phyloP scores from a whole-genome alignment of 2,113 vertebrate species.

The Tyto alba region DNA sequence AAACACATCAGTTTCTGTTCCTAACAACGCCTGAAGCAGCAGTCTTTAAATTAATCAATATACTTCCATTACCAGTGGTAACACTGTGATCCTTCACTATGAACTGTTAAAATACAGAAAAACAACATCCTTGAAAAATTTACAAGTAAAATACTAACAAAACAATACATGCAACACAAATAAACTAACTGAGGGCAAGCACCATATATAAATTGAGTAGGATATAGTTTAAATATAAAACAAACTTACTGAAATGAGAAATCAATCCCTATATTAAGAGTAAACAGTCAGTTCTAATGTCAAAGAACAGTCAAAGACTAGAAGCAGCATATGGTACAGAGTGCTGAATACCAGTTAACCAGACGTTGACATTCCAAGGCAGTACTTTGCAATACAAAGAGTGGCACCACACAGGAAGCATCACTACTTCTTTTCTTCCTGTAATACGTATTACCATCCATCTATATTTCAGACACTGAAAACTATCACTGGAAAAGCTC shows the following conservation, averaged over 20 bases:
- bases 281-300: neutral
- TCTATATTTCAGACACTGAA: accelerated
- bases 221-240: neutral
- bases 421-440: neutral
- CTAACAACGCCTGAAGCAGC: neutral
- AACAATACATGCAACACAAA: neutral
- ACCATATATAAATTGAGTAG: neutral
- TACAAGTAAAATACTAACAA: neutral
- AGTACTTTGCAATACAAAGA: neutral
- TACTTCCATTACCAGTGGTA: neutral
- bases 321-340: neutral
- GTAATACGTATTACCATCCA: neutral
- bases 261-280: neutral
- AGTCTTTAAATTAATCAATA: neutral
- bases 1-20: neutral
- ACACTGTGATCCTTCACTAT: neutral
- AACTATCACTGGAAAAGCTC: neutral
- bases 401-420: neutral
- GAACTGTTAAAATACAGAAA: neutral
- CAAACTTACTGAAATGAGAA: neutral
- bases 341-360: neutral
- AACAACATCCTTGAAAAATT: neutral
- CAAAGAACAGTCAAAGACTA: neutral
- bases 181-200: neutral
- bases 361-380: neutral